phyloP scores from a whole-genome alignment of 2,113 vertebrate species.

The Engraulis encrasicolus region DNA sequence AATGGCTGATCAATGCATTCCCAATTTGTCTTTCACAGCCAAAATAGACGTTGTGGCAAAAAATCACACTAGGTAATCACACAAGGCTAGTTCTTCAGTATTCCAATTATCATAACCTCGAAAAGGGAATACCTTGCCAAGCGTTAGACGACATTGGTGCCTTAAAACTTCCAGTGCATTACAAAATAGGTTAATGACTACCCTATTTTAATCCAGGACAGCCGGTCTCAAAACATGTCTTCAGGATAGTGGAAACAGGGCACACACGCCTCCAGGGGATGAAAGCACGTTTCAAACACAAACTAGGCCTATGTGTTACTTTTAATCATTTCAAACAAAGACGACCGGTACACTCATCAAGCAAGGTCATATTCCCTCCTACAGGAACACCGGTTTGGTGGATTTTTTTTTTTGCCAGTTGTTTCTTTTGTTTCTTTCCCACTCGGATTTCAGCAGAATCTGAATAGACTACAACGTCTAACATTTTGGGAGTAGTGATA shows the following conservation, averaged over 20 bases:
- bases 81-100: background rate
- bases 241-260: background rate
- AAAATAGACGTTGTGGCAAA: background rate
- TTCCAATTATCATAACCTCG: background rate
- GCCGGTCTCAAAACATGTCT: background rate
- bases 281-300: background rate
- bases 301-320: background rate
- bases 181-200: constrained; percentile 11
- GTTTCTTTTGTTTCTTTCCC: background rate
- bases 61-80: background rate
- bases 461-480: background rate
- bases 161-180: background rate
- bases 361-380: constrained; percentile 72
- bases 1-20: background rate
- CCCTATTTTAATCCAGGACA: background rate
- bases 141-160: background rate
- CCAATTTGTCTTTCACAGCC: background rate
- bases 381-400: constrained; percentile 46
- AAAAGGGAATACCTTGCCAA: background rate
- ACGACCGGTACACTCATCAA: constrained; percentile 60
- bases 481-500: background rate
- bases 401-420: background rate
- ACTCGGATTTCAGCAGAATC: background rate
- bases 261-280: background rate
- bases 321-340: background rate